Conservation (phyloP, 2,888 invertebrate species). For the Trachelus tabidus region DNA sequence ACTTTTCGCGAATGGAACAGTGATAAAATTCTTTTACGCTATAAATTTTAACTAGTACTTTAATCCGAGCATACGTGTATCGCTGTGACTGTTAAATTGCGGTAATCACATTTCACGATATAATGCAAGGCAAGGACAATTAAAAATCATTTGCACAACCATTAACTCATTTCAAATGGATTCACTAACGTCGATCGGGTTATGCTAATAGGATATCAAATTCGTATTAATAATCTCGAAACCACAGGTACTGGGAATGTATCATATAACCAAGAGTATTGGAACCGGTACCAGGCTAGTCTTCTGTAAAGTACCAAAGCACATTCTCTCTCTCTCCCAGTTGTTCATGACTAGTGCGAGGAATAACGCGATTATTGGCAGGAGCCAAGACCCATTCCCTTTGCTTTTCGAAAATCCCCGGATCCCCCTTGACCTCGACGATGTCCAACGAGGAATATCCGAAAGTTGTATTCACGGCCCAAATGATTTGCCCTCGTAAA, state of each 20-base stretch:
- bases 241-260: background rate
- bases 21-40: background rate
- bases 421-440: background rate
- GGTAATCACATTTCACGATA: background rate
- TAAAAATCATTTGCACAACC: background rate
- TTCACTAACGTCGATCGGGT: background rate
- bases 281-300: background rate
- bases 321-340: background rate
- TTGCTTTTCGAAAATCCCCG: background rate
- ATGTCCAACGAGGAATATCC: background rate
- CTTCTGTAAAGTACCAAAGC: background rate
- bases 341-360: background rate
- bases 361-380: background rate
- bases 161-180: background rate
- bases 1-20: background rate
- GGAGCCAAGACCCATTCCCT: background rate
- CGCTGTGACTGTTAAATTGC: background rate
- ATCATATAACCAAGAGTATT: background rate
- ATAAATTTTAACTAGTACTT: background rate
- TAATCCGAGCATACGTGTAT: no score
- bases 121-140: background rate
- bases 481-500: conserved; percentile 11
- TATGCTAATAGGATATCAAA: background rate
- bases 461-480: background rate
- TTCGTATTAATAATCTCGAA: background rate